These are phyloP conservation scores for Alligator mississippiensis DNA, from an alignment of 2,113 vertebrate genomes.

Conservation along the genomic window DNA sequence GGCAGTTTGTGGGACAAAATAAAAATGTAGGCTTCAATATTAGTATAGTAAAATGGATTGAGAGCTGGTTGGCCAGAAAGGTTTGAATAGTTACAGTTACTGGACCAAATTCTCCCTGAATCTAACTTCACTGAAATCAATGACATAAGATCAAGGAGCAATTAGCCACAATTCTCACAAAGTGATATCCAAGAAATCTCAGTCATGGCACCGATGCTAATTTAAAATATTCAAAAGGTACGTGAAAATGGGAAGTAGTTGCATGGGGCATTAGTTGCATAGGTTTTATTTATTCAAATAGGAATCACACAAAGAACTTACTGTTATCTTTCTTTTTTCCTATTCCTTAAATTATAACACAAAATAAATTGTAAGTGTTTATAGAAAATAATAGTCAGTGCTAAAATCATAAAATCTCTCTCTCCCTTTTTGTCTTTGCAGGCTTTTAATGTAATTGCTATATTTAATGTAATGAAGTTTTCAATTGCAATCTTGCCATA, in stretches of 20 bases:
- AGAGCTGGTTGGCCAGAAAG: background rate
- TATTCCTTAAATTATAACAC: background rate
- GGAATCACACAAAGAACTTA: background rate
- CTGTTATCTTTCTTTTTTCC: background rate
- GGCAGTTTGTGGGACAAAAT: background rate
- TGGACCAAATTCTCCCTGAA: background rate
- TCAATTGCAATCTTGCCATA: slow-evolving; percentile 77
- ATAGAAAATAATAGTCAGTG: background rate
- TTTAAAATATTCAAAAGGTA: background rate
- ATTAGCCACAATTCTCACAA: background rate
- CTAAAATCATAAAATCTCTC: background rate
- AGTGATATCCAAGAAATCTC: background rate
- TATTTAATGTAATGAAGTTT: slow-evolving; percentile 86
- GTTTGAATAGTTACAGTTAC: background rate
- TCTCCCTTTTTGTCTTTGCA: slow-evolving; percentile 45
- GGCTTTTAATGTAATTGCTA: slow-evolving; percentile 86
- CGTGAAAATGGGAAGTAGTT: background rate
- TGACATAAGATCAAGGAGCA: background rate
- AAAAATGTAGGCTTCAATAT: background rate
- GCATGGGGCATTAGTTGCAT: background rate
- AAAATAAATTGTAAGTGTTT: background rate
- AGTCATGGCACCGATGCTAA: background rate
- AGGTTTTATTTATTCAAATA: background rate
- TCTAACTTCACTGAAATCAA: background rate
- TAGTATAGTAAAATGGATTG: background rate